Evolutionary conservation across 2,797 vertebrate genomes (phyloP).

Genomic region (Antrozous pallidus): DNA sequence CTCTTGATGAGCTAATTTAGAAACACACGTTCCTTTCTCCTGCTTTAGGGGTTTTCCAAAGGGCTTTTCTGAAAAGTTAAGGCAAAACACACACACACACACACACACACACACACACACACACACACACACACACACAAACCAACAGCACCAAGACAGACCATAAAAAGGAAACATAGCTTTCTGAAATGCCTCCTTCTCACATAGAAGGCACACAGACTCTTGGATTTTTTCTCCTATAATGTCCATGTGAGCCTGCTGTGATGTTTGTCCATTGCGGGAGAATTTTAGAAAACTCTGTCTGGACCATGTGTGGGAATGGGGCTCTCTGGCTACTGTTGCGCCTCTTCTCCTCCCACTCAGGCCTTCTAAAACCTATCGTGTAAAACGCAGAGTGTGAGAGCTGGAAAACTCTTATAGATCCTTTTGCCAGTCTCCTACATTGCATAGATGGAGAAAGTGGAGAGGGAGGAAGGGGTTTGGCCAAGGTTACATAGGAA

Average conservation of each 20-base stretch:
- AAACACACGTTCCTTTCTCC: constrained; percentile 30
- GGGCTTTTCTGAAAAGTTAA: constrained; percentile 63
- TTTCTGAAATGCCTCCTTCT: constrained; percentile 32
- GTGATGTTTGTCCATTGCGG: neutral
- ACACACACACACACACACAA: no score
- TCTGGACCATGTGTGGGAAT: neutral
- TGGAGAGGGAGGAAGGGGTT: neutral
- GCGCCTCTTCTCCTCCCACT: neutral
- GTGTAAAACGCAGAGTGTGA: neutral
- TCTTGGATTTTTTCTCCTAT: neutral
- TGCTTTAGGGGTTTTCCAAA: constrained; percentile 61
- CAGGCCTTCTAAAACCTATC: neutral
- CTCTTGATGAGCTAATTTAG: constrained; percentile 49
- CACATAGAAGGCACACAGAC: neutral
- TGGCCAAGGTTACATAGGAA: neutral
- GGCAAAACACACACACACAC: neutral
- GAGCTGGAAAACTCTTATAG: neutral
- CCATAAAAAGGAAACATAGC: constrained; percentile 28
- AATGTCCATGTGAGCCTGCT: neutral
- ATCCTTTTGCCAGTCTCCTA: neutral
- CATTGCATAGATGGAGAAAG: neutral
- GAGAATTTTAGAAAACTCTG: constrained; percentile 14
- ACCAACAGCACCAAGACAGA: neutral
- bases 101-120: neutral
- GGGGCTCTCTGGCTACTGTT: neutral